Evolutionary conservation across 2,888 invertebrate species (phyloP), one percentile per base, ranked within the genome.

Genomic region (Therioaphis trifolii): DNA sequence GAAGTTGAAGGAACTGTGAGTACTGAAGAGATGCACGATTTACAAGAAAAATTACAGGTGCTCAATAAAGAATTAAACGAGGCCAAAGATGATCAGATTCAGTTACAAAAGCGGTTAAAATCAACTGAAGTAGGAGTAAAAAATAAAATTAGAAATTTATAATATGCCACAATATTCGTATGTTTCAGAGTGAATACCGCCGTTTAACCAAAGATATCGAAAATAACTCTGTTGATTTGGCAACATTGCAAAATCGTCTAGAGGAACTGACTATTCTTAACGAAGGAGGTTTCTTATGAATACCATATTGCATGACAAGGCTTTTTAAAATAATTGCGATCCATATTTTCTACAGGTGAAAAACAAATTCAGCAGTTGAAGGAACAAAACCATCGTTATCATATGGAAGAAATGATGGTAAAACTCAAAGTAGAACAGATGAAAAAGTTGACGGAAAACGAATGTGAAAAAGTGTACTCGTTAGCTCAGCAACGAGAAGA

Each of bases 401-500:
- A 86, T 18, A 85, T 86, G 66, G 86, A 86, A 58, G 84, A 85
- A 66, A 86, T 86, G 71, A 68, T 87, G 80, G 87, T 94, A 86
- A 90, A 92, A 84, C 91, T 95, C 87, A 91, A 92, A 40, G 92
- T 93, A 12, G 91, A 91, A 75, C 93, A 94, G 87, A 91, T 93
- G 46, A 91, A 92, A 85, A 91, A 92, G 76, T 91, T 93, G 7
- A 90, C 93, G 72, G 89, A 90, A 0, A 91, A 91, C 80, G 91
- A 93, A 85, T 92, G 92, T 72, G 91, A 92, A 87, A 90, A 91
- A 86, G 92, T 93, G 18, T 93, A 91, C 88, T 91, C 91, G 85
- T 88, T 94, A 80, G 93, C 94, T 86, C 92, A 92, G 88, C 93
- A 93, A 87, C 91, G 92, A 46, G 88, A 94, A 76, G 92, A 93